A percentile compares a stretch with the other conserved stretches of the same genome.
Evolutionary conservation across 2,113 vertebrate genomes (phyloP).

Genomic region (Calcarius ornatus): DNA sequence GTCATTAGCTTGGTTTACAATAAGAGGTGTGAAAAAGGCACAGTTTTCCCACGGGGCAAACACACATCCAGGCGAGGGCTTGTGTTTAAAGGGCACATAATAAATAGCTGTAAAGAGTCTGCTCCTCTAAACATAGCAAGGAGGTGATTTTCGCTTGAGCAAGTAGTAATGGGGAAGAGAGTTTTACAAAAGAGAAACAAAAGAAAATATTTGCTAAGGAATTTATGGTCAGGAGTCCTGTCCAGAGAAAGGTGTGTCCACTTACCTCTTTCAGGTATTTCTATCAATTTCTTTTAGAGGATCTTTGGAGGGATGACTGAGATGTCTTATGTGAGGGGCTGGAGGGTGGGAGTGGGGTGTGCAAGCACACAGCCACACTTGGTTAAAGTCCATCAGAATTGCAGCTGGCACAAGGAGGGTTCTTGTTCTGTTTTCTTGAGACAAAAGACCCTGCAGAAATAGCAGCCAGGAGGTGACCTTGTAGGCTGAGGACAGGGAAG

Average conservation of each 20-base stretch:
- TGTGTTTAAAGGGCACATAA: slow-evolving; percentile 6
- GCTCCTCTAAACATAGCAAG: not conserved
- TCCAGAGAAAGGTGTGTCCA: not conserved
- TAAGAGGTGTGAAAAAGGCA: slow-evolving; percentile 23
- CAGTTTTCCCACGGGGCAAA: not conserved
- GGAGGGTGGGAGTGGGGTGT: not conserved
- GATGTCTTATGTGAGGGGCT: not conserved
- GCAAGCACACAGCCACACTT: fast-evolving
- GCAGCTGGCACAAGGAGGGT: not conserved
- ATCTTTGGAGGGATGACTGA: not conserved
- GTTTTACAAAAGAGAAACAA: not conserved
- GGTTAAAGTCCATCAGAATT: not conserved
- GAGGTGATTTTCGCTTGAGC: not conserved
- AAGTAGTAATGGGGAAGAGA: not conserved
- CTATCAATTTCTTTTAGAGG: not conserved
- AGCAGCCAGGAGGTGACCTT: not conserved
- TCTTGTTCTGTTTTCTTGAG: not conserved
- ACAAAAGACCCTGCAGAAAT: not conserved
- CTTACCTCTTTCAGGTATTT: not conserved
- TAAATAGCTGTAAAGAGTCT: not conserved
- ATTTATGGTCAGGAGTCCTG: not conserved
- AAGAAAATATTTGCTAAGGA: not conserved
- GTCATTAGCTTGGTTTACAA: not conserved
- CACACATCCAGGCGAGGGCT: not conserved
- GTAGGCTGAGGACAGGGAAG: not conserved